phyloP scores from a whole-genome alignment of 2,797 vertebrate species.

The Sebastes iracundus region DNA sequence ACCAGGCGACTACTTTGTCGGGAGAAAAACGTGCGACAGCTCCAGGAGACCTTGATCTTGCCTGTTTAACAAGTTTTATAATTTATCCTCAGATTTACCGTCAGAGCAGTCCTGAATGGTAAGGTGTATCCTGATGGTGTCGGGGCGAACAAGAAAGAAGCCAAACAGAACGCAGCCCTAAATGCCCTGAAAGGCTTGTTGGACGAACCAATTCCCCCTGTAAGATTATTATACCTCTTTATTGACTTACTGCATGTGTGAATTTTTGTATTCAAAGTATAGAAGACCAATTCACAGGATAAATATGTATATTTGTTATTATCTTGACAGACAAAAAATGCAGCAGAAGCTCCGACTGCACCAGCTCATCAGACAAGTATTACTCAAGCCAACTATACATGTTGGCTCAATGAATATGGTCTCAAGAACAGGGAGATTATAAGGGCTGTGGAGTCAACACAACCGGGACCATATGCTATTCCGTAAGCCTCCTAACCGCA shows the following conservation, averaged over 20 bases:
- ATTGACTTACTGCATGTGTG: neutral
- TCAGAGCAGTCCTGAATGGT: slow-evolving; percentile 61
- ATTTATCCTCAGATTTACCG: slow-evolving; percentile 68
- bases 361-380: neutral
- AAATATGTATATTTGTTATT: neutral
- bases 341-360: neutral
- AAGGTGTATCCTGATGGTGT: slow-evolving; percentile 59
- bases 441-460: slow-evolving; percentile 17
- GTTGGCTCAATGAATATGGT: slow-evolving; percentile 80
- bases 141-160: slow-evolving; percentile 81
- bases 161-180: slow-evolving; percentile 79
- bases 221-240: slow-evolving; percentile 23
- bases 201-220: slow-evolving; percentile 19
- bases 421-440: slow-evolving; percentile 28
- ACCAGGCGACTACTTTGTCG: too few species aligned
- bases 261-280: neutral
- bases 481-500: slow-evolving; percentile 56
- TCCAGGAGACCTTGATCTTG: neutral
- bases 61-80: neutral
- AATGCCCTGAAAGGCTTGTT: slow-evolving; percentile 52
- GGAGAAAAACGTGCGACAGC: neutral
- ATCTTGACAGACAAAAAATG: slow-evolving; percentile 38
- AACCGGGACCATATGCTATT: neutral
- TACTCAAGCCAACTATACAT: slow-evolving; percentile 51
- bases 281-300: neutral